Conservation (phyloP, 2,888 invertebrate genomes). For the Nephrocerus scutellatus region DNA sequence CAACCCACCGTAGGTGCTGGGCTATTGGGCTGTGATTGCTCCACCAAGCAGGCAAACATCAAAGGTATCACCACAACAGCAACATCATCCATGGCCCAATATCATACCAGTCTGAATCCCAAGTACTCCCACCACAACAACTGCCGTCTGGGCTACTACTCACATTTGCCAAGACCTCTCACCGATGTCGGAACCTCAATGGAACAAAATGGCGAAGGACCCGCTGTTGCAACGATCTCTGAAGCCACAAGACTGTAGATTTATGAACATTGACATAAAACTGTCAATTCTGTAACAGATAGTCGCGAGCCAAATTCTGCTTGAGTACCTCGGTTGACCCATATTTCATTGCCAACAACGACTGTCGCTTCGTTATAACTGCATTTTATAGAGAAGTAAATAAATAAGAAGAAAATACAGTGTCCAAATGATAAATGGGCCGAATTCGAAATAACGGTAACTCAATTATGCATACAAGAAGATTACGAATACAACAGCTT, state of each 20-base stretch:
- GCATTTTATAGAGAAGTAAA: neutral
- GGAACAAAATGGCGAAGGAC: conserved; percentile 18
- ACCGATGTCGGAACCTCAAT: conserved; percentile 38
- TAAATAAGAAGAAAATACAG: neutral
- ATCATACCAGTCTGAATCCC: conserved; percentile 34
- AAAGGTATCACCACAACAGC: neutral
- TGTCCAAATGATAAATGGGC: neutral
- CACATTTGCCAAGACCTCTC: conserved; percentile 41
- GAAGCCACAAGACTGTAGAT: conserved; percentile 64
- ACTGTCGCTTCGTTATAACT: neutral
- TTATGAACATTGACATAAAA: neutral
- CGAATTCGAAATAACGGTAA: too few relatives aligned
- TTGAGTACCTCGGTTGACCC: conserved; percentile 1
- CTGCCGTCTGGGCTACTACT: conserved; percentile 45
- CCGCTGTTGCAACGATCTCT: conserved; percentile 54
- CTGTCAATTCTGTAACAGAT: neutral
- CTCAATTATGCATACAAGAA: too few relatives aligned
- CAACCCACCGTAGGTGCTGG: too few relatives aligned
- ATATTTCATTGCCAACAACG: too few relatives aligned
- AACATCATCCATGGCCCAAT: too few relatives aligned
- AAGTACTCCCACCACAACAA: conserved; percentile 39
- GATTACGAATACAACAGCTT: too few relatives aligned
- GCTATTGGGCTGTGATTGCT: conserved; percentile 7
- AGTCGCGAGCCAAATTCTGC: neutral
- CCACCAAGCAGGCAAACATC: conserved; percentile 41